phyloP scores from a whole-genome alignment of 2,113 vertebrate genomes.

The Tiliqua scincoides region DNA sequence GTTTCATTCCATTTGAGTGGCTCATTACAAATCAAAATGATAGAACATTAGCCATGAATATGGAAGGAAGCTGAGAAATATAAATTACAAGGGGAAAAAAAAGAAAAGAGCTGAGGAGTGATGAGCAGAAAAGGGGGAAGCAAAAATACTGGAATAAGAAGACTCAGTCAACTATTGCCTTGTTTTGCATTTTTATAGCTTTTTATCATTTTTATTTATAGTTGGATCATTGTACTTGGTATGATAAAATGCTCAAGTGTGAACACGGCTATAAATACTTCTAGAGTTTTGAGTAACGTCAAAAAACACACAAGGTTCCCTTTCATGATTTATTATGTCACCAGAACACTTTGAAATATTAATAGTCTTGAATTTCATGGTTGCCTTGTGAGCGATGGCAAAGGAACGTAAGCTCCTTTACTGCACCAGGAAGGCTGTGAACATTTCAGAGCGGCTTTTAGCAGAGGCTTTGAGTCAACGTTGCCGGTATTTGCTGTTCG shows the following conservation, averaged over 20 bases:
- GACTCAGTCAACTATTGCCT: conserved; percentile 26
- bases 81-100: conserved; percentile 33
- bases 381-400: conserved; percentile 41
- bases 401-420: conserved; percentile 37
- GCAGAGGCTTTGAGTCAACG: conserved; percentile 11
- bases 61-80: conserved; percentile 47
- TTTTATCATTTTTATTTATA: conserved; percentile 47
- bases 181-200: conserved; percentile 38
- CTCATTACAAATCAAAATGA: conserved; percentile 44
- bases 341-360: conserved; percentile 60
- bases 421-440: neutral
- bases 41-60: conserved; percentile 36
- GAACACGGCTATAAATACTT: conserved; percentile 54
- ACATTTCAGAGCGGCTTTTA: conserved; percentile 26
- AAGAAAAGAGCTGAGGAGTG: neutral
- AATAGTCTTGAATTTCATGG: conserved; percentile 56
- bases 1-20: conserved; percentile 25
- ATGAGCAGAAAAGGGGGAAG: neutral
- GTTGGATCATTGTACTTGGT: conserved; percentile 47
- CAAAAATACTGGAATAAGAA: conserved; percentile 11
- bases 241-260: conserved; percentile 15
- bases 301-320: conserved; percentile 25
- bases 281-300: conserved; percentile 46
- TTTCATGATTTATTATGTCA: conserved; percentile 56
- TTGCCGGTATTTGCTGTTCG: neutral